A percentile compares a stretch with the other conserved stretches of the same genome.
Evolutionary conservation across 2,797 vertebrate species (phyloP).

Genomic region (Antennarius maculatus): DNA sequence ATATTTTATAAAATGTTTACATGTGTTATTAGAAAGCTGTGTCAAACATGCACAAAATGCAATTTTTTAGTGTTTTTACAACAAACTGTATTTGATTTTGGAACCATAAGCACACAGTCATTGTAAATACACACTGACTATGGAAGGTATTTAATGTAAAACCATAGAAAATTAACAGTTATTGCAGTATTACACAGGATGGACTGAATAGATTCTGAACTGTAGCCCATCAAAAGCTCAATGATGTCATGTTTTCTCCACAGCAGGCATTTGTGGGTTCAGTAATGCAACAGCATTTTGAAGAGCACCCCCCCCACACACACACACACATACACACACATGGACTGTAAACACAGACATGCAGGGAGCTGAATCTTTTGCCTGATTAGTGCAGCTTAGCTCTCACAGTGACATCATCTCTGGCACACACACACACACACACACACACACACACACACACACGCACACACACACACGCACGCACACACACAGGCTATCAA

Average conservation of each 20-base stretch:
- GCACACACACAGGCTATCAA: slow-evolving; percentile 44
- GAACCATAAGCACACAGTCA: slow-evolving; percentile 13
- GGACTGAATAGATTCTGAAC: slow-evolving; percentile 43
- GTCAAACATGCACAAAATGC: not conserved
- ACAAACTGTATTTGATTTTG: slow-evolving; percentile 12
- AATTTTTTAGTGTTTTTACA: not conserved
- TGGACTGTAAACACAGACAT: slow-evolving; percentile 36
- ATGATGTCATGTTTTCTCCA: slow-evolving; percentile 44
- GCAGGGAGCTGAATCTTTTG: slow-evolving; percentile 28
- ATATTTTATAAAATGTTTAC: slow-evolving; percentile 9
- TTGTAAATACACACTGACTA: not conserved
- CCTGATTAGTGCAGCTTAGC: slow-evolving; percentile 44
- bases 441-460: too few species aligned
- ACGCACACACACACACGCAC: slow-evolving; percentile 9
- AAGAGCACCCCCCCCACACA: not conserved
- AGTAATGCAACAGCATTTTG: slow-evolving; percentile 32
- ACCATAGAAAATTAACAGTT: slow-evolving; percentile 25
- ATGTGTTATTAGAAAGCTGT: slow-evolving; percentile 3
- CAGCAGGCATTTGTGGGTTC: slow-evolving; percentile 48
- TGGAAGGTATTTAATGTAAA: slow-evolving; percentile 11
- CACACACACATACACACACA: slow-evolving; percentile 24
- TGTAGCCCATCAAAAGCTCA: slow-evolving; percentile 13
- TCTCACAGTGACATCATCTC: slow-evolving; percentile 73
- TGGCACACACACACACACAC: slow-evolving; percentile 20
- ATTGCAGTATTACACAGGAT: slow-evolving; percentile 49